These are phyloP conservation scores for Lethenteron camtschaticum DNA, from an alignment of 2,113 vertebrate species.

Conservation along the genomic window DNA sequence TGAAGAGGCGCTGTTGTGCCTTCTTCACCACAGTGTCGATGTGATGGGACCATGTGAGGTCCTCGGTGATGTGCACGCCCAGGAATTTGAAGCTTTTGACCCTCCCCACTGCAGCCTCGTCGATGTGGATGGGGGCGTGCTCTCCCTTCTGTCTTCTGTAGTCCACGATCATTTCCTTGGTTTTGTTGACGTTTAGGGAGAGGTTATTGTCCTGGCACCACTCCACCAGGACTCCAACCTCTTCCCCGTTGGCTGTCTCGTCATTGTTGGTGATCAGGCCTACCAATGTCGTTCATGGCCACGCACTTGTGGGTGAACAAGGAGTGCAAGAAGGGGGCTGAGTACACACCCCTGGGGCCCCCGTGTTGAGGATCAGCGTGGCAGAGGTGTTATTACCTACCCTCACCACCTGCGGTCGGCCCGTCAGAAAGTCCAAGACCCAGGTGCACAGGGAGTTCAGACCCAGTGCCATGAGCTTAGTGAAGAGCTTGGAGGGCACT, in stretches of 20 bases:
- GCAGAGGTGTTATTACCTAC: background rate
- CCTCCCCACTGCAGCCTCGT: background rate
- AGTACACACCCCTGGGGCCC: background rate
- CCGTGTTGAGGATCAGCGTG: background rate
- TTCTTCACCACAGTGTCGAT: background rate
- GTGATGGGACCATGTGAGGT: conserved; percentile 1
- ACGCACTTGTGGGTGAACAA: background rate
- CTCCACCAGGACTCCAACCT: background rate
- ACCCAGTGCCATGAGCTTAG: background rate
- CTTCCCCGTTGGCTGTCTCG: background rate
- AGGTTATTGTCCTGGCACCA: background rate
- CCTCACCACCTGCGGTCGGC: background rate
- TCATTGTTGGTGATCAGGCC: background rate
- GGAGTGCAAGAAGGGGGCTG: background rate
- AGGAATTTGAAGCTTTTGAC: conserved; percentile 2
- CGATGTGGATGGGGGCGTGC: background rate
- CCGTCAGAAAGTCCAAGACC: background rate
- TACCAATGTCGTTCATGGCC: background rate
- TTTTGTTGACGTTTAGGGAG: background rate
- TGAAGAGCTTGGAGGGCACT: background rate
- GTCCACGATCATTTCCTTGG: background rate
- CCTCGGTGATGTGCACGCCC: background rate
- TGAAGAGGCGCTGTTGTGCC: background rate
- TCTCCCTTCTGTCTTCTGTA: background rate
- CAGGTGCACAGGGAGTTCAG: background rate